A percentile compares a stretch with the other conserved stretches of the same genome.
Conservation (phyloP, 2,113 vertebrate species). For the Scalopus aquaticus region DNA sequence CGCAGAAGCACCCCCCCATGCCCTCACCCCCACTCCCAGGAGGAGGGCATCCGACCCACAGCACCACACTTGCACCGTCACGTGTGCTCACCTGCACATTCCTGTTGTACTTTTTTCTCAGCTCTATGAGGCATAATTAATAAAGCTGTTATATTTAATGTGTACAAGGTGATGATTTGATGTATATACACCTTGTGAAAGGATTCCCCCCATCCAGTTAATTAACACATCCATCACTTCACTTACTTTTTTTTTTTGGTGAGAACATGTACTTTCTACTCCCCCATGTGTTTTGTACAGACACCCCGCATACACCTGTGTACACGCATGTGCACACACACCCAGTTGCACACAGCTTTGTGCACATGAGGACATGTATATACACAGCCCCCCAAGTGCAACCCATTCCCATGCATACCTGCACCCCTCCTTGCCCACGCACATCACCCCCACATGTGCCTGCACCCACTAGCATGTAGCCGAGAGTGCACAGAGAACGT, state of each 20-base stretch:
- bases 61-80: neutral
- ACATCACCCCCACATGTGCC: too few relatives aligned
- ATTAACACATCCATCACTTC: neutral
- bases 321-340: neutral
- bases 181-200: neutral
- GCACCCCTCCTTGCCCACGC: neutral
- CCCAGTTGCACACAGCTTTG: neutral
- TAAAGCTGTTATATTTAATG: neutral
- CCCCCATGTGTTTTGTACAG: neutral
- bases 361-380: neutral
- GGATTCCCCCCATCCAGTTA: neutral
- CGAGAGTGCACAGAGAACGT: neutral
- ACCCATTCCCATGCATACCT: neutral
- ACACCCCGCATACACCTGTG: too few relatives aligned
- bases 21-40: neutral
- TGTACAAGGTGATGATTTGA: neutral
- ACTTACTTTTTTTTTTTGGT: neutral
- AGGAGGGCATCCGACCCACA: too few relatives aligned
- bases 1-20: neutral
- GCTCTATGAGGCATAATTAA: neutral
- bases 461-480: fast-evolving
- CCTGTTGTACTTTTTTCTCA: neutral
- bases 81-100: neutral
- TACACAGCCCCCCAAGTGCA: neutral
- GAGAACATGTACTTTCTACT: neutral